Evolutionary conservation across 2,113 vertebrate genomes (phyloP), one percentile per base, ranked within the genome.

Genomic region (Ceyx cyanopectus): DNA sequence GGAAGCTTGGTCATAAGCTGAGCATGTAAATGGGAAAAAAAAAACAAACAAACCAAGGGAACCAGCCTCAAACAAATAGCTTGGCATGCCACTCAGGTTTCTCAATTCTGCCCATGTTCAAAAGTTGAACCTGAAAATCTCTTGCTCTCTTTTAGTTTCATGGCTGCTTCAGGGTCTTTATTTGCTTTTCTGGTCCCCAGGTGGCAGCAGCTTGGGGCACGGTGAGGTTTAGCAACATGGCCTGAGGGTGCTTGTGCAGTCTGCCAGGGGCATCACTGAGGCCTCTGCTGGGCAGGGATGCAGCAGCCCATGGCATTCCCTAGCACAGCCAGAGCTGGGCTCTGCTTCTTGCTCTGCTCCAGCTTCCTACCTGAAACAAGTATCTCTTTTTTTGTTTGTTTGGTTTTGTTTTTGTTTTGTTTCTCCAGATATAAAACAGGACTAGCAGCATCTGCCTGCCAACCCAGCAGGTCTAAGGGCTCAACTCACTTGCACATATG

Each of bases 211-310:
- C 16, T 8, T 73, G 63, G 53, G n/a, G 24, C 46, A 51, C 0
- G 0, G 19, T 61, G 46, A 51, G 30, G 46, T 20, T 66, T 2
- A 1, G 20, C 54, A 65, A 2, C 1, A 3, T 19, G 56, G 21
- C 50, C 1, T 1, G n/a, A 45, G 60, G 13, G 19, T 70, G 53
- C 11, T 45, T 9, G 26, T 37, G 34, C 61, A 60, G 50, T 6
- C 3, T 62, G 60, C 18, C 60, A 20, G 22, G 29, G 50, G 68
- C 15, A 18, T 15, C 17, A 4, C 10, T 0, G 1, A 60, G 27
- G 29, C 13, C 80, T 61, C 30, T 0, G 0, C 8, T 30, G 16
- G 50, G 32, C 40, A 14, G 18, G 2, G 14, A 2, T 23, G 51
- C 41, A 16, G n/a, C 68, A 68, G 32, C 50, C 41, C 7, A 0